phyloP scores from a whole-genome alignment of 2,888 invertebrate species.

The Drosophila infuscata region DNA sequence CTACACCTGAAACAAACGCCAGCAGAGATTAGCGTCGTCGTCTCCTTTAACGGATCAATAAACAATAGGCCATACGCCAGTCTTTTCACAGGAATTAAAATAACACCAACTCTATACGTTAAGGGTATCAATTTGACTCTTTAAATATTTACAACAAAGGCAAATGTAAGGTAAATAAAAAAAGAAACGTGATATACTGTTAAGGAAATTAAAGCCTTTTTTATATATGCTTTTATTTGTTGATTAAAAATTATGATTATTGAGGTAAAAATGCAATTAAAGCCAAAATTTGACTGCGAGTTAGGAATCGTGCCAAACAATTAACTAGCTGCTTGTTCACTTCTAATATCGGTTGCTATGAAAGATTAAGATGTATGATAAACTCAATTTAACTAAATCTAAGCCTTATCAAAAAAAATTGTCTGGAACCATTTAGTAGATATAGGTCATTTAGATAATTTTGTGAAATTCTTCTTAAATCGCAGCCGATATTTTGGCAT shows the following conservation, averaged over 20 bases:
- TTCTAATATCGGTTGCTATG: conserved; percentile 50
- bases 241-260: conserved; percentile 7
- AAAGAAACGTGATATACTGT: conserved; percentile 24
- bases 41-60: conserved; percentile 25
- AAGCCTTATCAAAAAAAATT: conserved; percentile 31
- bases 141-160: conserved; percentile 10
- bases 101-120: background rate
- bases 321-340: conserved; percentile 8
- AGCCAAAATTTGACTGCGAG: conserved; percentile 14
- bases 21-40: conserved; percentile 26
- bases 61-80: conserved; percentile 16
- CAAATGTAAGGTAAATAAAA: conserved; percentile 18
- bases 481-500: background rate
- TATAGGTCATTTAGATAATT: conserved; percentile 19
- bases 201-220: conserved; percentile 21
- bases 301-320: conserved; percentile 16
- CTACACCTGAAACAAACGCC: conserved; percentile 13
- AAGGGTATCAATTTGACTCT: conserved; percentile 3
- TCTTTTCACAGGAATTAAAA: conserved; percentile 32
- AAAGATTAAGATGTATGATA: conserved; percentile 46
- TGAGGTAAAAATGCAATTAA: background rate
- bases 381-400: conserved; percentile 18
- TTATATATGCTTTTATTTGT: conserved; percentile 30
- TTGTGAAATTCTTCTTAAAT: background rate
- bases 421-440: conserved; percentile 11